Conservation (phyloP, 1,140 invertebrate species). For the Neelides sp. region DNA sequence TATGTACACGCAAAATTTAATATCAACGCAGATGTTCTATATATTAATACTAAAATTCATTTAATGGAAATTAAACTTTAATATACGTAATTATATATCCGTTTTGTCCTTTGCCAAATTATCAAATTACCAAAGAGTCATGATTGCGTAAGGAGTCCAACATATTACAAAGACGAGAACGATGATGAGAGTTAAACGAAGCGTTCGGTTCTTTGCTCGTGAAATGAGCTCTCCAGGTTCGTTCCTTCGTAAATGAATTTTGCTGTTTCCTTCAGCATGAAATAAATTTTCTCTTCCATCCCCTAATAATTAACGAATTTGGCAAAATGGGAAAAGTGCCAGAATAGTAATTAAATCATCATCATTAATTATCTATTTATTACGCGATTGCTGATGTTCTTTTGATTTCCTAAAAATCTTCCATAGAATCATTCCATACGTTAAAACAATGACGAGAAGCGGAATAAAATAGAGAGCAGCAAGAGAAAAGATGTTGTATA, state of each 20-base stretch:
- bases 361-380: not conserved
- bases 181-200: constrained; percentile 70
- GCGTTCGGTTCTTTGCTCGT: constrained; percentile 52
- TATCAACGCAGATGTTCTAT: no score
- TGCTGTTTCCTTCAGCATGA: not conserved
- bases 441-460: constrained; percentile 54
- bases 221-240: constrained; percentile 52
- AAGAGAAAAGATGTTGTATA: constrained; percentile 63
- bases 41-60: no score
- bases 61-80: no score
- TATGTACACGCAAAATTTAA: no score
- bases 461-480: constrained; percentile 64
- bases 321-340: not conserved
- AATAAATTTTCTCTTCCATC: not conserved
- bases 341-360: not conserved
- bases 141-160: constrained; percentile 65
- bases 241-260: constrained; percentile 43
- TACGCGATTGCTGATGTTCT: constrained; percentile 17
- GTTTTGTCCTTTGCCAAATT: no score
- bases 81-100: no score
- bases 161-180: constrained; percentile 63
- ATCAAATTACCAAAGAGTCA: constrained; percentile 60
- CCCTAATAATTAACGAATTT: not conserved
- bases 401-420: constrained; percentile 46
- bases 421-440: constrained; percentile 58